Evolutionary conservation across 2,113 vertebrate genomes (phyloP), one percentile per base, ranked within the genome.

Genomic region (Orthonyx spaldingii): DNA sequence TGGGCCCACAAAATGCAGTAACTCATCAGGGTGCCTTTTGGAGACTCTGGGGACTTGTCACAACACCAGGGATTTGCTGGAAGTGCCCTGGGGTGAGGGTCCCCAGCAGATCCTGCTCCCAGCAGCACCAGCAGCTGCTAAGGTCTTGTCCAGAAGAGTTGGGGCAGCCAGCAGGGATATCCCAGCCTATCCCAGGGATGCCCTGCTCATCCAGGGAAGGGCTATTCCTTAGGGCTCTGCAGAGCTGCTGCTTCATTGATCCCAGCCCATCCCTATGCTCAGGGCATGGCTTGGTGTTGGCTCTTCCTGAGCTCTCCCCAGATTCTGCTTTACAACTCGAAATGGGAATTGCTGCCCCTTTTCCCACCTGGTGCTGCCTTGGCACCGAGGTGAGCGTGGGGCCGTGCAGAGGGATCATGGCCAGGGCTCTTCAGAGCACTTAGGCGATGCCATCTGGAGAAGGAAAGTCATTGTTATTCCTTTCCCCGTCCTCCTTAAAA

Each of bases 61-160:
- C 44, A 10, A 9, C 33, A 50, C 11, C 42, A 21, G 23, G 16
- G 30, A 57, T 23, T 55, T 53, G 35, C 72, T 81, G 52, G 41
- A 22, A 26, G 19, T 33, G 18, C 32, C 32, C 22, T 64, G 27
- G 19, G 19, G 13, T 33, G 57, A 37, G 15, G 7, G 17, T 46
- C 16, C 41, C 47, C 47, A 30, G 47, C 39, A 30, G 0, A 33
- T 55, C 13, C 15, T 0, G 0, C 13, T 85, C 17, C n/a, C 20
- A 53, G 37, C 30, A 80, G n/a, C 27, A 42, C 23, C 44, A 42
- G 20, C 13, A 12, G 27, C 47, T 27, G 68, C 57, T 76, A 46
- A 35, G 50, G 28, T 4, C 28, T 13, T 7, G 32, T 44, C 53
- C n/a, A 16, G 18, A 65, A 11, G 24, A 55, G 4, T 16, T 2